phyloP scores from a whole-genome alignment of 92 coral and sea anemone species.

The Blastomussa wellsi region DNA sequence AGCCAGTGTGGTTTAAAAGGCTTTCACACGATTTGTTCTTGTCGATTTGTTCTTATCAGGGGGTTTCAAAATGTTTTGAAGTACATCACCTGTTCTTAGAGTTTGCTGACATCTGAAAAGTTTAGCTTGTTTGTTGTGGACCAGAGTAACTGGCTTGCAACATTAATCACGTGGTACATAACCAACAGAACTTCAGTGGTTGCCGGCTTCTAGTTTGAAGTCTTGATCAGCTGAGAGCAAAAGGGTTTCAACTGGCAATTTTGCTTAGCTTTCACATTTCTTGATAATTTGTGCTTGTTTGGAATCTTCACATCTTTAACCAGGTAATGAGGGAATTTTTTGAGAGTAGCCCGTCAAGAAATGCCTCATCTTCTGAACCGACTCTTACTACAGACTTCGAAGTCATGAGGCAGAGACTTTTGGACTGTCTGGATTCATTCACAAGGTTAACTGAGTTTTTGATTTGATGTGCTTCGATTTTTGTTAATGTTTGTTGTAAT shows the following conservation, averaged over 20 bases:
- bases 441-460: slow-evolving; percentile 59
- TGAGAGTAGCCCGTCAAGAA: slow-evolving; percentile 87
- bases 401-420: slow-evolving; percentile 83
- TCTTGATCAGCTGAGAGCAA: neutral
- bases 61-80: too few species aligned
- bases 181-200: too few species aligned
- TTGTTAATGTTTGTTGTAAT: too few species aligned
- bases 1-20: too few species aligned
- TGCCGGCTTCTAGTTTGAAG: neutral
- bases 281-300: neutral
- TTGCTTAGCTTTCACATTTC: neutral
- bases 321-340: slow-evolving; percentile 96
- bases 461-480: too few species aligned
- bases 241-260: neutral
- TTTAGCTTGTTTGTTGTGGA: too few species aligned
- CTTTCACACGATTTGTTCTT: too few species aligned
- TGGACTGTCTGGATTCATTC: slow-evolving; percentile 88
- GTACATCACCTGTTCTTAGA: too few species aligned
- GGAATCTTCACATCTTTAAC: neutral
- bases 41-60: too few species aligned
- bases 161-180: too few species aligned
- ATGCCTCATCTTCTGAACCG: slow-evolving; percentile 77
- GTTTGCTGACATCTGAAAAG: too few species aligned
- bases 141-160: too few species aligned
- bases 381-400: slow-evolving; percentile 88